phyloP scores from a whole-genome alignment of 2,888 invertebrate genomes.

The Metopia argyrocephala region DNA sequence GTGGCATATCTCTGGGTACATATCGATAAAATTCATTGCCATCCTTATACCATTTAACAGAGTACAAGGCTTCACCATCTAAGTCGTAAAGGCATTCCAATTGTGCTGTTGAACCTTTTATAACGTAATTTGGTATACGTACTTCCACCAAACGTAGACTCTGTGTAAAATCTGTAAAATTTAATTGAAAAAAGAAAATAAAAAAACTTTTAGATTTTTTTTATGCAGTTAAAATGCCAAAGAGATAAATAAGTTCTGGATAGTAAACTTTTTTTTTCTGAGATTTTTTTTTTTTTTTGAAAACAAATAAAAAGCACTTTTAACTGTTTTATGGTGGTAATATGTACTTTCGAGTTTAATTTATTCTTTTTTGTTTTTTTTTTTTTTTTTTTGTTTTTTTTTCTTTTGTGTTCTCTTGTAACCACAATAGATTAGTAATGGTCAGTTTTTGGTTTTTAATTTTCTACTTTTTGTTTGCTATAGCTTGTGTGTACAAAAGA shows the following conservation, averaged over 20 bases:
- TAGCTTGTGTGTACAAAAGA: slow-evolving; percentile 12
- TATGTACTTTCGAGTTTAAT: not conserved
- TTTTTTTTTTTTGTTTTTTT: slow-evolving; percentile 5
- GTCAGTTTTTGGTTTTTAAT: slow-evolving; percentile 48
- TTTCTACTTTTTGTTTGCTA: not conserved
- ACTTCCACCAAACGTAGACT: slow-evolving; percentile 87
- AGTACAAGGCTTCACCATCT: slow-evolving; percentile 89
- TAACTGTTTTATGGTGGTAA: slow-evolving; percentile 25
- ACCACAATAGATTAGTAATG: slow-evolving; percentile 57
- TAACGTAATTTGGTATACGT: slow-evolving; percentile 89
- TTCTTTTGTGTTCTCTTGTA: not conserved
- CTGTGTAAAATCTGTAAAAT: slow-evolving; percentile 79
- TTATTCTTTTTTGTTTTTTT: not conserved
- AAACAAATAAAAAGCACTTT: not conserved
- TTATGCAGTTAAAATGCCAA: slow-evolving; percentile 45
- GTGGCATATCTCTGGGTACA: slow-evolving; percentile 89
- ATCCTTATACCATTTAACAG: slow-evolving; percentile 95
- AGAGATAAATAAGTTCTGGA: slow-evolving; percentile 58
- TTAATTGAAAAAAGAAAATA: slow-evolving; percentile 31
- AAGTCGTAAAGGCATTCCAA: slow-evolving; percentile 91
- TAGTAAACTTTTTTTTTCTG: slow-evolving; percentile 42
- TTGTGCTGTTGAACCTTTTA: slow-evolving; percentile 86
- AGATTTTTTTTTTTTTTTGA: not conserved
- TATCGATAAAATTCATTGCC: slow-evolving; percentile 93
- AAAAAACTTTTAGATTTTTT: slow-evolving; percentile 34